A percentile compares a stretch with the other conserved stretches of the same genome.
Conservation (phyloP, 1,140 invertebrate genomes). For the Charaxes varanes region DNA sequence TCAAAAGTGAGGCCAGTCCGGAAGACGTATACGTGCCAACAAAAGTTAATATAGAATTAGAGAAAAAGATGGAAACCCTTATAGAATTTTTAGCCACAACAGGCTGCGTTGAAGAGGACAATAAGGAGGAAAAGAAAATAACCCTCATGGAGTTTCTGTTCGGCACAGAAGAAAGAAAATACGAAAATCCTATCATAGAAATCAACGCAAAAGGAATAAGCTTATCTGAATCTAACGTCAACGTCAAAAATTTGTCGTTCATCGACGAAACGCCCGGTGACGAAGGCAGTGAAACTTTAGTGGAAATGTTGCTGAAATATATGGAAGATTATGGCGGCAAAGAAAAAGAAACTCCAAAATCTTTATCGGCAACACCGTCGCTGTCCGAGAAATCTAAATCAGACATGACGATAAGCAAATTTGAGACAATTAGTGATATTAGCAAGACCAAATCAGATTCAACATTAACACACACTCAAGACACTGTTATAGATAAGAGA, state of each 20-base stretch:
- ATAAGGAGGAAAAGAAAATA: constrained; percentile 59
- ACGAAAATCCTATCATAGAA: constrained; percentile 50
- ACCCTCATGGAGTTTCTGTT: constrained; percentile 68
- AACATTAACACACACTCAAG: constrained; percentile 57
- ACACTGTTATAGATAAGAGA: constrained; percentile 58
- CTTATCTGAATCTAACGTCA: constrained; percentile 56
- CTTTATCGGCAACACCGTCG: constrained; percentile 49
- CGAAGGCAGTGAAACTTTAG: constrained; percentile 56
- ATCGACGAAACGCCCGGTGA: constrained; percentile 68
- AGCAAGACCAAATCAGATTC: constrained; percentile 66
- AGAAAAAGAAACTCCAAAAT: constrained; percentile 44
- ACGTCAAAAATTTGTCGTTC: constrained; percentile 56
- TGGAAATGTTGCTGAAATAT: constrained; percentile 66
- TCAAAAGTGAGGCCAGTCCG: constrained; percentile 61
- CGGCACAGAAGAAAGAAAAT: constrained; percentile 48
- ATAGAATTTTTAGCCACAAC: constrained; percentile 63
- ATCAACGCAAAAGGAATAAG: constrained; percentile 48
- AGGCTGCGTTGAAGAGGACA: constrained; percentile 55
- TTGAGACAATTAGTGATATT: constrained; percentile 64
- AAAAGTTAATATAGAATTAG: constrained; percentile 56
- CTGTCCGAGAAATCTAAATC: constrained; percentile 66
- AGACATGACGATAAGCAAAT: constrained; percentile 65
- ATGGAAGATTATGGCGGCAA: constrained; percentile 61
- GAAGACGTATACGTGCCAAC: constrained; percentile 49
- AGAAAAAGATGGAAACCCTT: constrained; percentile 67